These are phyloP conservation scores for Onchidella celtica DNA, from an alignment of 2,888 invertebrate genomes.

Conservation along the genomic window DNA sequence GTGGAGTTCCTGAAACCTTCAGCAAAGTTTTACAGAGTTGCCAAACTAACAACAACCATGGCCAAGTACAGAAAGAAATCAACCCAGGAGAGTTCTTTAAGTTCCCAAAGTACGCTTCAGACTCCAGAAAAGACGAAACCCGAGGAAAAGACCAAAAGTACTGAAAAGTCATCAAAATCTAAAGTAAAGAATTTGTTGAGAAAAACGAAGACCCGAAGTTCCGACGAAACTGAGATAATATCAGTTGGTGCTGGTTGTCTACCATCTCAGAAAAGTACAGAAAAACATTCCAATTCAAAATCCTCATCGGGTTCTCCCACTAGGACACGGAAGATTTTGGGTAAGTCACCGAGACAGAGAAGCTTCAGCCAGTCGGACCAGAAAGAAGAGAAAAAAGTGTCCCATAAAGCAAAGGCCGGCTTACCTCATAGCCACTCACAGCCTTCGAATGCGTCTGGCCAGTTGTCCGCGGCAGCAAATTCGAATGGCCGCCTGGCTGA, in stretches of 20 bases:
- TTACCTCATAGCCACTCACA: slow-evolving; percentile 34
- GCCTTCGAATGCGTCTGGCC: background rate
- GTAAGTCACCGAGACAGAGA: slow-evolving; percentile 8
- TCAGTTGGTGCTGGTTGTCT: background rate
- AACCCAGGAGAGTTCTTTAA: slow-evolving; percentile 6
- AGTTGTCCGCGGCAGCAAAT: background rate
- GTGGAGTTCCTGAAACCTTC: slow-evolving; percentile 58
- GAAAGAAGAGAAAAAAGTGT: background rate
- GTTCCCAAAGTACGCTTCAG: background rate
- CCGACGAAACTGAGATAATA: background rate
- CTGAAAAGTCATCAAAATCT: background rate
- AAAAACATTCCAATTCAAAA: background rate
- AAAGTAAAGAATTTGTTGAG: slow-evolving; percentile 25
- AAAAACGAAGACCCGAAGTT: background rate
- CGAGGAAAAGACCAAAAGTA: background rate
- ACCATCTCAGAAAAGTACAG: background rate
- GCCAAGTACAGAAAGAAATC: slow-evolving; percentile 43
- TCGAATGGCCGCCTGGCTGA: background rate
- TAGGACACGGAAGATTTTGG: background rate
- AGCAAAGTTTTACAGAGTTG: slow-evolving; percentile 52
- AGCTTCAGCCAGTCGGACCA: slow-evolving; percentile 27
- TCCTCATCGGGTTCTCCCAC: background rate
- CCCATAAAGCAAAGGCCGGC: background rate
- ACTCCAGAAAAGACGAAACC: background rate
- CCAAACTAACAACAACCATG: slow-evolving; percentile 55